Conservation (phyloP, 1,140 invertebrate species). For the Drosophila sproati region DNA sequence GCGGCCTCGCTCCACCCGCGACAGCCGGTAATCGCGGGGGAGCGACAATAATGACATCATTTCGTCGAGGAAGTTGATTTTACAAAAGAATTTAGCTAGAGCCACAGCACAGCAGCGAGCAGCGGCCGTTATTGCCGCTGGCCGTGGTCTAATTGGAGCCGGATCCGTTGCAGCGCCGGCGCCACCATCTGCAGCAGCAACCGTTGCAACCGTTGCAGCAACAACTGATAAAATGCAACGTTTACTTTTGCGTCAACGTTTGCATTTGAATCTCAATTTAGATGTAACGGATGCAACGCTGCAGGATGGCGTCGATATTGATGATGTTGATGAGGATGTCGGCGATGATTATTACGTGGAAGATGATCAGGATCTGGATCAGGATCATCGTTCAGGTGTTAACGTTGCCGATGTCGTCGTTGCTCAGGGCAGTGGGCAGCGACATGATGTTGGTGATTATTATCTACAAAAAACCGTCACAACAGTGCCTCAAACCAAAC, state of each 20-base stretch:
- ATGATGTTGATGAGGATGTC: conserved; percentile 82
- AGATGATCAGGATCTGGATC: conserved; percentile 23
- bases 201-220: conserved; percentile 45
- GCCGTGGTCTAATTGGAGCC: conserved; percentile 55
- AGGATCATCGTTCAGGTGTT: neutral
- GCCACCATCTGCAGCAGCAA: conserved; percentile 33
- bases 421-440: conserved; percentile 49
- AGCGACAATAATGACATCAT: conserved; percentile 85
- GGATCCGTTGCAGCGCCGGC: conserved; percentile 50
- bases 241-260: conserved; percentile 76
- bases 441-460: conserved; percentile 50
- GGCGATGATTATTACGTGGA: conserved; percentile 53
- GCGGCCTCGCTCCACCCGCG: conserved; percentile 85
- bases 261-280: conserved; percentile 82
- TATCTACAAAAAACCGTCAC: conserved; percentile 84
- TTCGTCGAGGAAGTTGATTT: conserved; percentile 85
- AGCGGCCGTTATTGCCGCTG: conserved; percentile 73
- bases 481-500: conserved; percentile 83
- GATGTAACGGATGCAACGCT: conserved; percentile 67
- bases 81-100: conserved; percentile 84
- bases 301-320: conserved; percentile 78
- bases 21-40: conserved; percentile 85
- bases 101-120: conserved; percentile 75
- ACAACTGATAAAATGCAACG: conserved; percentile 45
- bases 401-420: conserved; percentile 31